Evolutionary conservation across 2,113 vertebrate genomes (phyloP).

Genomic region (Ursus arctos): DNA sequence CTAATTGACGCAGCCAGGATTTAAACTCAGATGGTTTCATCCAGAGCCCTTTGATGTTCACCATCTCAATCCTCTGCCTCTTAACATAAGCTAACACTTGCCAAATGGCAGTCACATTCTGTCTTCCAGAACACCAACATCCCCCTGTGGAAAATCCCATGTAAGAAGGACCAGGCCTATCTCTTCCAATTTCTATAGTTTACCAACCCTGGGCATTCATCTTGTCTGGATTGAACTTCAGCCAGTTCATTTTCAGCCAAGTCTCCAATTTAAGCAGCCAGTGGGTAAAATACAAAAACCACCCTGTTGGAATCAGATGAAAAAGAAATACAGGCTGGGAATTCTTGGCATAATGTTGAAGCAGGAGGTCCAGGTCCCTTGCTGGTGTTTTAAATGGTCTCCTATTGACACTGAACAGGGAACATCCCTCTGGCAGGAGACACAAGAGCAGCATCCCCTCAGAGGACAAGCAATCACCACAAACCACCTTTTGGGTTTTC

Average conservation of each 20-base stretch:
- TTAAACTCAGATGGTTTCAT: conserved; percentile 23
- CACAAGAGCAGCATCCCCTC: neutral
- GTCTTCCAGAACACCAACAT: neutral
- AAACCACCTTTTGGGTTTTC: conserved; percentile 70
- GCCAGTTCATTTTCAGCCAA: conserved; percentile 67
- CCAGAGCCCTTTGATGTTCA: neutral
- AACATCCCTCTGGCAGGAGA: conserved; percentile 38
- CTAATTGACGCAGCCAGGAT: neutral
- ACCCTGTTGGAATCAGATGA: conserved; percentile 52
- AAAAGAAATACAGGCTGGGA: conserved; percentile 66
- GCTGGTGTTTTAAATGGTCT: conserved; percentile 66
- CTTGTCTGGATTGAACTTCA: conserved; percentile 60
- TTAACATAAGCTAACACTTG: neutral
- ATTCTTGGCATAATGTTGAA: conserved; percentile 57
- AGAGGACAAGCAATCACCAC: neutral
- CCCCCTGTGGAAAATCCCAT: conserved; percentile 18
- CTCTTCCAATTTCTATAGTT: conserved; percentile 56
- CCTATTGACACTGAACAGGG: conserved; percentile 46
- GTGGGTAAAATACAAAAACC: conserved; percentile 67
- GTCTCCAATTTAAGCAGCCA: conserved; percentile 56
- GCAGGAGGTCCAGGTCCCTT: conserved; percentile 50
- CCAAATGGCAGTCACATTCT: conserved; percentile 25
- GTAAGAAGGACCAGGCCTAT: neutral
- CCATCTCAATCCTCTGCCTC: neutral
- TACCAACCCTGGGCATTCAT: conserved; percentile 51